Conservation (phyloP, 2,888 invertebrate genomes). For the Parnassius smintheus region DNA sequence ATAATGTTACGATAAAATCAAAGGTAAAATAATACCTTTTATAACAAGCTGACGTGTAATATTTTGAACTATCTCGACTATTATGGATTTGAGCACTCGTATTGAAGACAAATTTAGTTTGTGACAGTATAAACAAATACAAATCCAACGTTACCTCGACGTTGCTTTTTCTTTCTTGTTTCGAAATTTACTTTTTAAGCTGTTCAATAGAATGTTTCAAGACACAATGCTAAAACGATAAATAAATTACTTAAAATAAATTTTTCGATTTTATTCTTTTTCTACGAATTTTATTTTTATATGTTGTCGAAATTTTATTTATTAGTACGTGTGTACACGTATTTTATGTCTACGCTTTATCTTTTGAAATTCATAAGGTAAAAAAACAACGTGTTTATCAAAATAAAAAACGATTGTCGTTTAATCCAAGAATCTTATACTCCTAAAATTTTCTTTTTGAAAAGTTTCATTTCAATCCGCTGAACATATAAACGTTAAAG, state of each 20-base stretch:
- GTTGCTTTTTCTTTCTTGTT: constrained; percentile 12
- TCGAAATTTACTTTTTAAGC: constrained; percentile 14
- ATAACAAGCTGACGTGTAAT: not conserved
- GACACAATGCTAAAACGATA: too few relatives aligned
- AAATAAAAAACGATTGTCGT: too few relatives aligned
- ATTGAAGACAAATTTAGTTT: constrained; percentile 18
- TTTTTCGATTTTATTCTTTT: too few relatives aligned
- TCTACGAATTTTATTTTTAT: too few relatives aligned
- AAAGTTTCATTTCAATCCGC: not conserved
- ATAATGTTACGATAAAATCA: constrained; percentile 31
- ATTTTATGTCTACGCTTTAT: too few relatives aligned
- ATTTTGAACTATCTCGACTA: constrained; percentile 7
- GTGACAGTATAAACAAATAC: constrained; percentile 14
- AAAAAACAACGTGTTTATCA: too few relatives aligned
- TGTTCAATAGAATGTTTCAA: constrained; percentile 1
- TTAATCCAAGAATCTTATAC: too few relatives aligned
- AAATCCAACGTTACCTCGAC: constrained; percentile 20
- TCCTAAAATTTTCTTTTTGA: too few relatives aligned
- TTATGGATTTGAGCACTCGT: constrained; percentile 1
- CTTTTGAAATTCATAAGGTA: too few relatives aligned
- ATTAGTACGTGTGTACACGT: too few relatives aligned
- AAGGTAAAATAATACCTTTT: constrained; percentile 22
- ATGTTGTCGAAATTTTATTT: too few relatives aligned
- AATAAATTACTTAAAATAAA: too few relatives aligned
- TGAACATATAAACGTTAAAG: not conserved